These are phyloP conservation scores for Aelia acuminata DNA, from an alignment of 2,888 invertebrate genomes.

Conservation along the genomic window DNA sequence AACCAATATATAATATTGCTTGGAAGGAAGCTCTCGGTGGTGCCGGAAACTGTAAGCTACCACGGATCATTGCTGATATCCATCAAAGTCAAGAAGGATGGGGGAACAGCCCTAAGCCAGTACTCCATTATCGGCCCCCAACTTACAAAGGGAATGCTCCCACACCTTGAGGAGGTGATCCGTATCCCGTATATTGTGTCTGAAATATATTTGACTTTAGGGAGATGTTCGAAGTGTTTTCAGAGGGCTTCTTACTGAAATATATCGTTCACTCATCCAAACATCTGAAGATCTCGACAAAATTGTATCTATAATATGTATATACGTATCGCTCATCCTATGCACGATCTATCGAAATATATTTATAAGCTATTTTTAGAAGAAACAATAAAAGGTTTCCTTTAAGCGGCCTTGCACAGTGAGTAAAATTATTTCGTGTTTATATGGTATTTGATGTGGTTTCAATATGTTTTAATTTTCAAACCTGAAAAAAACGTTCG, in stretches of 20 bases:
- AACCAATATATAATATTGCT: not conserved
- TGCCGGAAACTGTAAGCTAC: not conserved
- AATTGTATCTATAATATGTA: too few relatives aligned
- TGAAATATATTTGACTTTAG: not conserved
- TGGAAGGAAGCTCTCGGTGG: not conserved
- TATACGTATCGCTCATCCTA: too few relatives aligned
- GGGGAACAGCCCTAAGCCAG: not conserved
- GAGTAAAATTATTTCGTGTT: too few relatives aligned
- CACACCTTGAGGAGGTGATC: not conserved
- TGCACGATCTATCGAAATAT: too few relatives aligned
- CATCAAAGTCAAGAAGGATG: conserved; percentile 10
- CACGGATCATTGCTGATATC: conserved; percentile 16
- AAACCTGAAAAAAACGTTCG: too few relatives aligned
- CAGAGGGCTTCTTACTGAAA: not conserved
- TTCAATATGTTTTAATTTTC: too few relatives aligned
- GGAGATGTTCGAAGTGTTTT: not conserved
- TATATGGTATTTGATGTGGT: too few relatives aligned
- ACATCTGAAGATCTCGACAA: not conserved
- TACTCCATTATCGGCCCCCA: not conserved
- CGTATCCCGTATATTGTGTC: not conserved
- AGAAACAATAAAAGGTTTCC: too few relatives aligned
- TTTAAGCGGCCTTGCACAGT: too few relatives aligned
- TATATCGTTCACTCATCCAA: not conserved
- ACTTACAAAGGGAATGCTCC: not conserved
- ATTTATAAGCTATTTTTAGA: too few relatives aligned